Conservation (phyloP, 2,888 invertebrate species). For the Drosophila acutilabella region DNA sequence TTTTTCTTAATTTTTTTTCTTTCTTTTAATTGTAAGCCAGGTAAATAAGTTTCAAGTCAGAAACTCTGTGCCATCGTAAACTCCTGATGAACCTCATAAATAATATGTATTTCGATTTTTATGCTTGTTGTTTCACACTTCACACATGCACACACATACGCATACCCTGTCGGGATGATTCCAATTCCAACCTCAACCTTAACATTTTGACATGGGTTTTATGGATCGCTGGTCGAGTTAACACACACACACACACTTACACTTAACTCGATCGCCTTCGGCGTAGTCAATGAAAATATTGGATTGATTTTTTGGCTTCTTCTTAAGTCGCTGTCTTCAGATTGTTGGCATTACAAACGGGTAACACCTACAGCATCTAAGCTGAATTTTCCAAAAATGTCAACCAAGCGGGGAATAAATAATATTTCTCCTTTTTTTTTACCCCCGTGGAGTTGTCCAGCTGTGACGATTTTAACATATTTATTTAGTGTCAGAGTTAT, state of each 20-base stretch:
- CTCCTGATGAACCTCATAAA: conserved; percentile 83
- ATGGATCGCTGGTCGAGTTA: conserved; percentile 49
- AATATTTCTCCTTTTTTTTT: conserved; percentile 36
- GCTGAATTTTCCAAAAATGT: conserved; percentile 59
- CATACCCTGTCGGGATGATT: background rate
- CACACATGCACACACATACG: conserved; percentile 32
- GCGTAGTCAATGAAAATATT: conserved; percentile 72
- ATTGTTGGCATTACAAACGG: conserved; percentile 19
- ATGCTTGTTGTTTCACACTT: conserved; percentile 75
- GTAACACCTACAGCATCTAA: conserved; percentile 57
- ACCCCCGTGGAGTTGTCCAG: conserved; percentile 49
- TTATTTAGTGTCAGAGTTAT: conserved; percentile 44
- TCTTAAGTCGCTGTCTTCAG: conserved; percentile 26
- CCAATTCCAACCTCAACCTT: conserved; percentile 16
- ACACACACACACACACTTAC: conserved; percentile 46
- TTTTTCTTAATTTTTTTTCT: conserved; percentile 6
- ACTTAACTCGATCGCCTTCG: conserved; percentile 37
- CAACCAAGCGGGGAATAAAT: conserved; percentile 49
- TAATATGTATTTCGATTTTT: conserved; percentile 80
- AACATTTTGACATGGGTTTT: conserved; percentile 27
- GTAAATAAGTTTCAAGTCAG: conserved; percentile 53
- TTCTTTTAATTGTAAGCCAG: conserved; percentile 75
- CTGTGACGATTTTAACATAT: conserved; percentile 49
- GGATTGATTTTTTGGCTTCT: conserved; percentile 41
- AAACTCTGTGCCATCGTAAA: conserved; percentile 70